A percentile compares a stretch with the other conserved stretches of the same genome.
phyloP scores from a whole-genome alignment of 2,113 vertebrate species.

The Mesembrinibis cayennensis region DNA sequence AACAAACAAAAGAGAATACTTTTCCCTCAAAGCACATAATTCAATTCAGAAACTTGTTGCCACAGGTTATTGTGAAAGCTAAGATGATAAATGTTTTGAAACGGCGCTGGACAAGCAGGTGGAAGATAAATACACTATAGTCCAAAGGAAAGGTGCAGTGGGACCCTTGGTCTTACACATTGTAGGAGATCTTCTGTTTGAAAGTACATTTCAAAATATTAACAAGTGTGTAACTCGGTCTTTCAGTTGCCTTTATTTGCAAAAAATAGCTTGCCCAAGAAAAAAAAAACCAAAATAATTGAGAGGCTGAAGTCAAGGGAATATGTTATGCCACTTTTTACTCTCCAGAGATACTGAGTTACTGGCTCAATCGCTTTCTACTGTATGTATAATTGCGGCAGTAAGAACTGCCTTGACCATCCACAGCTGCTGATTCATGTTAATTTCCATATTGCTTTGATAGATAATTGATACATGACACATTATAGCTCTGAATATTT shows the following conservation, averaged over 20 bases:
- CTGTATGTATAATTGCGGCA: neutral
- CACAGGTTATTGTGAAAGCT: neutral
- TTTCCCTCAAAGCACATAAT: conserved; percentile 7
- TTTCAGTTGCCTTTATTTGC: neutral
- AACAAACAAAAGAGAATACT: conserved; percentile 11
- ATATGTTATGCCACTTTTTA: neutral
- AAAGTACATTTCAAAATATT: neutral
- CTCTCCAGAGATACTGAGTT: neutral
- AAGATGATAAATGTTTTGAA: conserved; percentile 21
- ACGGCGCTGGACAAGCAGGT: neutral
- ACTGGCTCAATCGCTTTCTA: neutral
- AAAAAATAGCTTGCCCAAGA: neutral
- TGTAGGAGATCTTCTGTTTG: neutral
- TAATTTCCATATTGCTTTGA: neutral
- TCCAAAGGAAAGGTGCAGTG: neutral
- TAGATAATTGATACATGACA: neutral
- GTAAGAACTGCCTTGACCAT: neutral
- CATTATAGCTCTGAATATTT: neutral
- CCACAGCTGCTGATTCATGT: neutral
- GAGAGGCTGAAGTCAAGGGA: neutral
- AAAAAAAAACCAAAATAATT: neutral
- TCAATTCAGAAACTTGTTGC: neutral
- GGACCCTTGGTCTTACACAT: neutral
- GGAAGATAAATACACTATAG: neutral
- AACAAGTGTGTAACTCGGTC: neutral